Conservation (phyloP, 92 coral and sea anemone species). For the Virgularia gustaviana region DNA sequence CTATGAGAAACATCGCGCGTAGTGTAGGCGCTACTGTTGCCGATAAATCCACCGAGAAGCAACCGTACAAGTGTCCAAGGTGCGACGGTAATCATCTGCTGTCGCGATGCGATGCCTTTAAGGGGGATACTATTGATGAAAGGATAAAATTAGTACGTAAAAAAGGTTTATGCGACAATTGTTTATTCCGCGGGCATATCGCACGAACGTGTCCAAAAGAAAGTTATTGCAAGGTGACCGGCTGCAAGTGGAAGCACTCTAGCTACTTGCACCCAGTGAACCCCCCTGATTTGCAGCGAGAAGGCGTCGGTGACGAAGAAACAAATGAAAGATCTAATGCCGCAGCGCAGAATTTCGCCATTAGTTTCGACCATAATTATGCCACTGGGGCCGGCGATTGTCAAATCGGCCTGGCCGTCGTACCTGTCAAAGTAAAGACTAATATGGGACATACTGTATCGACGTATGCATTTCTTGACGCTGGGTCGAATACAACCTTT, state of each 20-base stretch:
- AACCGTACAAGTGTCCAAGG: constrained; percentile 34
- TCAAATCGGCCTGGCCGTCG: constrained; percentile 18
- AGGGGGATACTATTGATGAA: too few relatives aligned
- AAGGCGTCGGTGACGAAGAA: not conserved
- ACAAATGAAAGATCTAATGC: not conserved
- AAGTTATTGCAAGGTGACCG: not conserved
- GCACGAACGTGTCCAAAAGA: constrained; percentile 49
- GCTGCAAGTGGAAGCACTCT: constrained; percentile 7
- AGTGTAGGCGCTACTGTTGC: constrained; percentile 42
- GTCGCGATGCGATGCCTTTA: too few relatives aligned
- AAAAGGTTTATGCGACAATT: constrained; percentile 54
- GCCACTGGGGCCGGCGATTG: constrained; percentile 18
- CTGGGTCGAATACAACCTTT: constrained; percentile 35
- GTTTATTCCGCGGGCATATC: constrained; percentile 45
- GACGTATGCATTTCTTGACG: constrained; percentile 37
- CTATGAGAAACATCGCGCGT: constrained; percentile 3
- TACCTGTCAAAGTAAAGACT: constrained; percentile 40
- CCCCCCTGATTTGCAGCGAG: not conserved
- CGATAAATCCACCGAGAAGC: constrained; percentile 34
- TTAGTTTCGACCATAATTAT: not conserved
- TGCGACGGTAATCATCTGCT: too few relatives aligned
- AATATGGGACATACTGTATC: not conserved
- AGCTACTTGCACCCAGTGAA: not conserved
- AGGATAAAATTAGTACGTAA: constrained; percentile 36
- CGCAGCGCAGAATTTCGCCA: constrained; percentile 7